Evolutionary conservation across 1,140 invertebrate genomes (phyloP).

Genomic region (Pseudomyrmex gracilis): DNA sequence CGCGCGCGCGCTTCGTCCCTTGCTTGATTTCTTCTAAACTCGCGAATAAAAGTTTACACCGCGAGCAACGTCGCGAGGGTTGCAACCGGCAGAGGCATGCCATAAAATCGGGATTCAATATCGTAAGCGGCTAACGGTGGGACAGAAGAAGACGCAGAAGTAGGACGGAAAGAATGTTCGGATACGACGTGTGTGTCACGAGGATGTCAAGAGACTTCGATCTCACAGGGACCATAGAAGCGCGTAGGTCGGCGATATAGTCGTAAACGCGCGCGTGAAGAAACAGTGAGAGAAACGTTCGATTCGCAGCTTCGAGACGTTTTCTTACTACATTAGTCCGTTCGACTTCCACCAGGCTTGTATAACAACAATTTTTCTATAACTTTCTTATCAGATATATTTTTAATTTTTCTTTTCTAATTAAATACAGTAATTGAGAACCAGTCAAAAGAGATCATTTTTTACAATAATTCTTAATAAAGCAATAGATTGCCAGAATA

Average conservation of each 20-base stretch:
- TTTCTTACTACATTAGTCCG: background rate
- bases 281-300: slow-evolving; percentile 9
- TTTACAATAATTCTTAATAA: too few species aligned
- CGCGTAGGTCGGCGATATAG: slow-evolving; percentile 8
- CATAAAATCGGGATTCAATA: slow-evolving; percentile 82
- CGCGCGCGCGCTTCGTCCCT: slow-evolving; percentile 36
- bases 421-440: too few species aligned
- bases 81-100: slow-evolving; percentile 63
- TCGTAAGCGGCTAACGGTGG: slow-evolving; percentile 57
- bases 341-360: background rate
- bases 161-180: background rate
- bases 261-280: slow-evolving; percentile 21
- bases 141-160: background rate
- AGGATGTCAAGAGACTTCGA: slow-evolving; percentile 78
- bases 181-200: slow-evolving; percentile 80
- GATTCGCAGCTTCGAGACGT: background rate
- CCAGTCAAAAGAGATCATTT: too few species aligned
- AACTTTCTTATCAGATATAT: too few species aligned
- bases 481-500: too few species aligned
- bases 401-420: too few species aligned
- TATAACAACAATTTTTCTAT: too few species aligned
- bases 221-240: slow-evolving; percentile 34
- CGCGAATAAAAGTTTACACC: slow-evolving; percentile 80
- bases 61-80: slow-evolving; percentile 58
- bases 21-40: slow-evolving; percentile 79